Conservation (phyloP, 2,797 vertebrate genomes). For the Cygnus olor region DNA sequence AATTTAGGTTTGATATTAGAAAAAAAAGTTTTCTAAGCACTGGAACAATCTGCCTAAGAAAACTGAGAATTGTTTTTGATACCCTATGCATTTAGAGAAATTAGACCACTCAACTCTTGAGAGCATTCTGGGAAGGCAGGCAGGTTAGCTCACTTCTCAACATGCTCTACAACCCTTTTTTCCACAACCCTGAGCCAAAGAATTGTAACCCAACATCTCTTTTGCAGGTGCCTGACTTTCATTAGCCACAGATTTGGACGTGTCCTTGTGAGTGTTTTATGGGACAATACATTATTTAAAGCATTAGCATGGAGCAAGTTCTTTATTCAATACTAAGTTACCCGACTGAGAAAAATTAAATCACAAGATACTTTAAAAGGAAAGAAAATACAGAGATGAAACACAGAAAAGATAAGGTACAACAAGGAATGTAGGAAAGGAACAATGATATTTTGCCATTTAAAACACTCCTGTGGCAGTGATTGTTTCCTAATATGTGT, state of each 20-base stretch:
- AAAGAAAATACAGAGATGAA: not conserved
- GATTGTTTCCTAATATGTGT: not conserved
- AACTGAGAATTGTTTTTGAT: not conserved
- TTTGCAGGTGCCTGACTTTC: not conserved
- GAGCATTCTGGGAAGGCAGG: not conserved
- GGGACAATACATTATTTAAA: not conserved
- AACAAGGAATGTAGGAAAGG: not conserved
- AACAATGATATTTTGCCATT: not conserved
- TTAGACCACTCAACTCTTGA: not conserved
- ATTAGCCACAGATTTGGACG: not conserved
- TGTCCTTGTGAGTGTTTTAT: not conserved
- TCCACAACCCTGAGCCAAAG: not conserved
- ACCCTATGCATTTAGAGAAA: not conserved
- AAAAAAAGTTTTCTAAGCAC: not conserved
- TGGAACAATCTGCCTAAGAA: not conserved
- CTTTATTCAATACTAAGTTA: not conserved
- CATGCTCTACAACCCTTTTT: not conserved
- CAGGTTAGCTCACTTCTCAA: not conserved
- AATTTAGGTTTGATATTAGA: not conserved
- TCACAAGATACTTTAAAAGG: not conserved
- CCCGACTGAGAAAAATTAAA: not conserved
- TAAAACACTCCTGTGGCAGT: not conserved
- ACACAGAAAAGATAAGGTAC: not conserved
- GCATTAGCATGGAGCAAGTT: not conserved
- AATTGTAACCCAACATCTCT: not conserved